Evolutionary conservation across 1,140 invertebrate genomes (phyloP), one percentile per base, ranked within the genome.

Genomic region (Euwallacea fornicatus): DNA sequence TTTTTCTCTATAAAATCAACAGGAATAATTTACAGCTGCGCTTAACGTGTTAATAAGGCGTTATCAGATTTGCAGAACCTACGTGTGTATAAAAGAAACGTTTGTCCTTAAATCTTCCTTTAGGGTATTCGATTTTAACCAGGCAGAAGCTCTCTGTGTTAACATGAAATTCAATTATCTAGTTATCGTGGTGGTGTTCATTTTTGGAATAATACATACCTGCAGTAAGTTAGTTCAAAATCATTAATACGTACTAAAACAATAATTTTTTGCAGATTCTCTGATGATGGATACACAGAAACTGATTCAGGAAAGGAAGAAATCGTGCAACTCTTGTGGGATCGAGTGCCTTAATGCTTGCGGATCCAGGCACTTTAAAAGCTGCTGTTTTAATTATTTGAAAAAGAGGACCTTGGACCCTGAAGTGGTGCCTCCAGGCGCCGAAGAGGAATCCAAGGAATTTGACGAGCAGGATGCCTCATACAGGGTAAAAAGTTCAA

Each of bases 381-480:
- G 55, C 44, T 71, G 69, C 47, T 71, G 63, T 21, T 71, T 71
- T 33, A 71, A 71, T 43, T 71, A 71, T 55, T 54, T 71, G 42
- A 58, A 59, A 46, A 71, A 66, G 47, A 47, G 64, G 53, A 62
- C 42, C 10, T 42, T 55, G 54, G 54, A 50, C 9, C 46, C 46
- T 50, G 46, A 50, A 50, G 9, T 50, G 6, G 46, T 50, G 13
- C 46, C 46, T 10, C 46, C 46, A 10, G 21, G 21, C 4, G 1
- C 7, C 7, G 10, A 43, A 42, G 55, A 59, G 6, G 21, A 33
- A 33, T 33, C 21, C 21, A 33, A 33, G 21, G 21, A 4, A 33
- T 33, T 33, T 33, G 21, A 33, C 21, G 21, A 33, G 21, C 21
- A 33, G 21, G 1, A 33, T 33, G 21, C 21, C 1, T 33, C 4